Evolutionary conservation across 2,113 vertebrate genomes (phyloP), one percentile per base, ranked within the genome.

Genomic region (Bubo blakistoni): DNA sequence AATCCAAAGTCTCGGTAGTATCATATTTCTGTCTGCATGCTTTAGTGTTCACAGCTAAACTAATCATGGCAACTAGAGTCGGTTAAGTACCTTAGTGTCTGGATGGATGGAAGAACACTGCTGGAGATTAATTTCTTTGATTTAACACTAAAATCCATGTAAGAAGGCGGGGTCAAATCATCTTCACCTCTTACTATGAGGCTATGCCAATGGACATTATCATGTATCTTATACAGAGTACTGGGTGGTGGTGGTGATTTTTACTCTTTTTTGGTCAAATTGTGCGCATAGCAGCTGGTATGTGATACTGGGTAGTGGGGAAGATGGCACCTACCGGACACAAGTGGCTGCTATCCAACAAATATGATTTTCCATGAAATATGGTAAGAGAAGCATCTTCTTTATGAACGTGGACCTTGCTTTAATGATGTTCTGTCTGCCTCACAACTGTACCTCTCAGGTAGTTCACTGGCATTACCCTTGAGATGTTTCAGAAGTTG

Each of bases 21-120:
- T 95, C 81, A 38, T 84, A 92, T 95, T 97, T 95, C 91, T 94
- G 84, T 92, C 97, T 93, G 94, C 79, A 79, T 61, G 65, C 71
- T 84, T 96, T 74, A 51, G 63, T 47, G 59, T 92, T 95, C 94
- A 81, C 74, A 94, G 92, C 84, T 94, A 78, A 96, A 90, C 87
- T 80, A 81, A 94, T 94, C 87, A 66, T 5, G 57, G 86, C 81
- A 83, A 6, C 81, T 40, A 78, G 30, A 25, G 30, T 7, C 0
- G 0, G 47, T 46, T 87, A 81, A 92, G 67, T 65, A 88, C 67
- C n/a, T 81, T 58, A 83, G 40, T 92, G 81, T 82, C 77, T 84
- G 87, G 66, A n/a, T 74, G 72, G 73, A 58, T 84, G 65, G 78
- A 78, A 79, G 38, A 67, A n/a, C 34, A 67, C 9, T 70, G 22